These are phyloP conservation scores for Atractosteus spatula DNA, from an alignment of 2,113 vertebrate genomes.

Conservation along the genomic window DNA sequence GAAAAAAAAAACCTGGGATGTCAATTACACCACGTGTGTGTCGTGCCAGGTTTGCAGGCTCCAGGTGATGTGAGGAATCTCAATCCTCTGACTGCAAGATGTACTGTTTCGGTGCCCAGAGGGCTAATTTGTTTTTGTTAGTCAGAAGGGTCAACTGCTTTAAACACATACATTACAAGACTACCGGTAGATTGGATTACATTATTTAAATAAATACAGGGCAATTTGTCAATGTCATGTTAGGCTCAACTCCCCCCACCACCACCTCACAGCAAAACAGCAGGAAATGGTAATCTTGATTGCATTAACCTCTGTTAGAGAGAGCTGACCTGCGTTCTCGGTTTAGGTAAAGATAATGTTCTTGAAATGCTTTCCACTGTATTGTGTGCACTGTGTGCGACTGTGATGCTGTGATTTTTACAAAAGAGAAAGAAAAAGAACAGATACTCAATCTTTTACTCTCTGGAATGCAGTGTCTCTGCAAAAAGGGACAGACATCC, in stretches of 20 bases:
- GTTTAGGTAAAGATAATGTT: constrained; percentile 67
- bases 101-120: constrained; percentile 45
- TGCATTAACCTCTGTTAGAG: constrained; percentile 80
- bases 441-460: neutral
- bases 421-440: neutral
- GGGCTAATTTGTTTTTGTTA: constrained; percentile 86
- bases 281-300: constrained; percentile 83
- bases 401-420: too few relatives aligned
- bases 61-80: constrained; percentile 29
- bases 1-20: neutral
- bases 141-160: constrained; percentile 77
- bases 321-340: constrained; percentile 64
- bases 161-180: constrained; percentile 83
- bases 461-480: constrained; percentile 24
- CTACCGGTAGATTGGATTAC: constrained; percentile 84
- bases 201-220: constrained; percentile 93
- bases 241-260: constrained; percentile 65
- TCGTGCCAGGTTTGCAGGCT: constrained; percentile 2
- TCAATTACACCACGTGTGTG: neutral
- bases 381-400: too few relatives aligned
- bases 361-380: constrained; percentile 32
- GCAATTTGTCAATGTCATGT: constrained; percentile 96
- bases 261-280: constrained; percentile 52
- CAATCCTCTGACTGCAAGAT: constrained; percentile 47
- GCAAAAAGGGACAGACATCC: neutral